A percentile compares a stretch with the other conserved stretches of the same genome.
Conservation (phyloP, 2,888 invertebrate species). For the Andrena dorsata region DNA sequence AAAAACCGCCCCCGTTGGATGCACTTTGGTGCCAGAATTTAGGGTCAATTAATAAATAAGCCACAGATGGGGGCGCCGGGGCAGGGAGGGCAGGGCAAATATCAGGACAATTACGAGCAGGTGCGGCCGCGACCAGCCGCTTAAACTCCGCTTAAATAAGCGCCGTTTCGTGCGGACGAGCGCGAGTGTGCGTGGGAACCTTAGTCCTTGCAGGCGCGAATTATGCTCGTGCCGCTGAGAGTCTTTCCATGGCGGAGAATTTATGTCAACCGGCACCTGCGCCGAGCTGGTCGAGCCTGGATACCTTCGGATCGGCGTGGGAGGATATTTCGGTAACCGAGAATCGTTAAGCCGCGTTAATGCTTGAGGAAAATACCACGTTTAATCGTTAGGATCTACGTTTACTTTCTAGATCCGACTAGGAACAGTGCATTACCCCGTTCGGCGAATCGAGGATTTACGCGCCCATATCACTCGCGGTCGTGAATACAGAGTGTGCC, state of each 20-base stretch:
- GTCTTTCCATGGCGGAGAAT: constrained; percentile 28
- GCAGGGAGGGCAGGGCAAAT: constrained; percentile 64
- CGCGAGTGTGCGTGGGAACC: constrained; percentile 40
- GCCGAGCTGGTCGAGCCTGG: constrained; percentile 61
- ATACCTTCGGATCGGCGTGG: constrained; percentile 41
- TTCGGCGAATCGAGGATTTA: constrained; percentile 14
- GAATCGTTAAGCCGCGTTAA: not conserved
- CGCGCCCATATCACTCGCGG: not conserved
- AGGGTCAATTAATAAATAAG: constrained; percentile 76
- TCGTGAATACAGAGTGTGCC: constrained; percentile 34
- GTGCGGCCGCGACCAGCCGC: constrained; percentile 72
- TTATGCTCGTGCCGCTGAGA: constrained; percentile 47
- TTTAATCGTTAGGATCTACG: too few relatives aligned
- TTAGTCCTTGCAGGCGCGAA: constrained; percentile 46
- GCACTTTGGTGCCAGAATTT: constrained; percentile 63
- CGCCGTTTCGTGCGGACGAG: constrained; percentile 27
- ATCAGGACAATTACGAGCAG: constrained; percentile 79
- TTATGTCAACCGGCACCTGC: constrained; percentile 72
- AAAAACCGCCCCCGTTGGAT: constrained; percentile 50
- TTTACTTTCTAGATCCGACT: too few relatives aligned
- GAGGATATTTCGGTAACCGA: not conserved
- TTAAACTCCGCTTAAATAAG: constrained; percentile 79
- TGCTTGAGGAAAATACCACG: not conserved
- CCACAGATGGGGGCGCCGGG: constrained; percentile 44
- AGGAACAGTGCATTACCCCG: not conserved